These are phyloP conservation scores for Lottia gigantea DNA, from an alignment of 2,888 invertebrate species.

Conservation along the genomic window DNA sequence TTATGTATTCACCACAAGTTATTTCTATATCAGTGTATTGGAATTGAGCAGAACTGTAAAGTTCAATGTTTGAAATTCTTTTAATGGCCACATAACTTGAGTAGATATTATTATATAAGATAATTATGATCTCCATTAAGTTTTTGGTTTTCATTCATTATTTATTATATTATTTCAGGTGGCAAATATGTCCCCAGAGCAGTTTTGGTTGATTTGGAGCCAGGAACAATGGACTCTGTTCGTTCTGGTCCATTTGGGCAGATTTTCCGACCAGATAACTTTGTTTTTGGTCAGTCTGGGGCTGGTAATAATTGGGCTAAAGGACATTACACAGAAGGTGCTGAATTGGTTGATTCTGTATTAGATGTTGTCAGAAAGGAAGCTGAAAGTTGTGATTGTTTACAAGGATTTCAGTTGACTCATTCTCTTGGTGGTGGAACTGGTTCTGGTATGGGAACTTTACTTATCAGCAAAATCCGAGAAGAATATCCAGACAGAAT, in stretches of 20 bases:
- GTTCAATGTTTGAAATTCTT: no score
- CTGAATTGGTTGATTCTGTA: not conserved
- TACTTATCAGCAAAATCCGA: not conserved
- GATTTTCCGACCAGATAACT: conserved; percentile 9
- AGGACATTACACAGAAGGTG: conserved; percentile 8
- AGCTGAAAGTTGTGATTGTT: conserved; percentile 1
- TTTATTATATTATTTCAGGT: not conserved
- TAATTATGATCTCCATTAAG: no score
- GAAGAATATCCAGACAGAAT: conserved; percentile 9
- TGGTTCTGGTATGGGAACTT: not conserved
- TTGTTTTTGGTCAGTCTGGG: conserved; percentile 4
- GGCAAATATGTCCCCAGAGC: conserved; percentile 5
- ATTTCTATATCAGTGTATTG: no score
- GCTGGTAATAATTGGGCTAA: conserved; percentile 7
- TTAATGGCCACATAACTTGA: no score
- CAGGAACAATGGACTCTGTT: not conserved
- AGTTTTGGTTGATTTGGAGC: not conserved
- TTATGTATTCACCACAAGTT: no score
- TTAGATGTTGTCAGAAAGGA: conserved; percentile 3
- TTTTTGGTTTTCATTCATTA: no score
- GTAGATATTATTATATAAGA: no score
- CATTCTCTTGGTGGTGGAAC: conserved; percentile 3
- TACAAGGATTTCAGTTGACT: conserved; percentile 1
- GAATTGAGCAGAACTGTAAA: no score
- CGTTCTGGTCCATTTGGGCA: not conserved